Base-by-base conservation (phyloP, 2,797 vertebrate species). In the Pteropus rufus region DNA sequence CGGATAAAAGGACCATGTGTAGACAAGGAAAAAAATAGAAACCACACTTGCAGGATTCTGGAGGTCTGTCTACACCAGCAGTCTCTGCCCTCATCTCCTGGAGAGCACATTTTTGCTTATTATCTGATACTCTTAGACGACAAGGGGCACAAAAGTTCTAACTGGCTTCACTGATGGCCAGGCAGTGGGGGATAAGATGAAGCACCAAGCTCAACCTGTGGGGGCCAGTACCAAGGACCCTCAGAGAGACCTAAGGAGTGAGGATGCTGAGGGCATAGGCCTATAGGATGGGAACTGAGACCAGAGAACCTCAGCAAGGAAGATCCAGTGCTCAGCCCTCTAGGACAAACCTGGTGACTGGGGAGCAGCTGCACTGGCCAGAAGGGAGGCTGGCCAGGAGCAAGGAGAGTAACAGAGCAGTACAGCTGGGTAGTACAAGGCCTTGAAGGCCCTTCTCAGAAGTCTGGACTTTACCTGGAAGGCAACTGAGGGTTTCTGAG, bases 1-100 rank as follows among this genome's bases (percentile, higher is more conserved):
- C 0, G 0, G n/a, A 26, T 21, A 72, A n/a, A 10, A 54, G 65
- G 44, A 79, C 39, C n/a, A 4, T 0, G 3, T 39, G n/a, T 1
- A 34, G 89, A 58, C 21, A 36, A 72, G 12, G 24, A 62, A 36
- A 49, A 24, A 86, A 54, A 21, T 46, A 81, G 44, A 91, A 85
- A 24, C 21, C 41, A 58, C 23, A 9, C 56, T 34, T 69, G 44
- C 3, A 0, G 16, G 24, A 39, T 67, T 56, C 88, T 1, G 26
- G 86, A 72, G 26, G 15, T 67, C 79, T 67, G 34, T 85, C 29
- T 52, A 77, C 10, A 6, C 39, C 79, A 23, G 62, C 49, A 39
- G 49, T 34, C 44, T 87, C 70, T 75, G 34, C 36, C 44, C 60
- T 26, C 29, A 41, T 15, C 79, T 92, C 41, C 46, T 19, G 14